phyloP scores from a whole-genome alignment of 1,140 invertebrate species.

The Ceratosolen solmsi region DNA sequence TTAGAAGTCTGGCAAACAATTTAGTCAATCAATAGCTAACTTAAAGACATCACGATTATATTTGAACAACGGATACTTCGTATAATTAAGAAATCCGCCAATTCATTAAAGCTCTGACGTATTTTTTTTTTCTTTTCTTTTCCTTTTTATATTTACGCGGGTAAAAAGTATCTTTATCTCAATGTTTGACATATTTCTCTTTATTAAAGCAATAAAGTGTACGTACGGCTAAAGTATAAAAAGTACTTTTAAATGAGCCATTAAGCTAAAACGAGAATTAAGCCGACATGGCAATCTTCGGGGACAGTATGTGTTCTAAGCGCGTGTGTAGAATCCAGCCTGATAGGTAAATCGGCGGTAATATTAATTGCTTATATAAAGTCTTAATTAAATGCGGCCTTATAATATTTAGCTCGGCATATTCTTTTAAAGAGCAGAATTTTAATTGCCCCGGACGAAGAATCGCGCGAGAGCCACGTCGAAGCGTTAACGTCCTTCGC shows the following conservation, averaged over 20 bases:
- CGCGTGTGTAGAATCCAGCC: no score
- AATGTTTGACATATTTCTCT: neutral
- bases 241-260: neutral
- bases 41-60: no score
- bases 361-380: neutral
- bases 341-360: neutral
- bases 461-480: no score
- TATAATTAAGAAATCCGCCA: no score
- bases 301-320: neutral
- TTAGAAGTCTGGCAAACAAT: neutral
- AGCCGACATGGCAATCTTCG: neutral
- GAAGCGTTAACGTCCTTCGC: no score
- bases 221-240: neutral
- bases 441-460: no score
- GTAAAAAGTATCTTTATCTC: no score
- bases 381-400: neutral
- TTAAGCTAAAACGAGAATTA: neutral
- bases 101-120: no score
- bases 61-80: no score
- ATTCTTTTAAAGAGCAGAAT: no score
- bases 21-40: neutral
- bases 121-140: no score
- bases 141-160: no score
- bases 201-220: neutral
- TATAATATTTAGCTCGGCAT: neutral